These are phyloP conservation scores for Physocephala rufipes DNA, from an alignment of 2,888 invertebrate species.

Conservation along the genomic window DNA sequence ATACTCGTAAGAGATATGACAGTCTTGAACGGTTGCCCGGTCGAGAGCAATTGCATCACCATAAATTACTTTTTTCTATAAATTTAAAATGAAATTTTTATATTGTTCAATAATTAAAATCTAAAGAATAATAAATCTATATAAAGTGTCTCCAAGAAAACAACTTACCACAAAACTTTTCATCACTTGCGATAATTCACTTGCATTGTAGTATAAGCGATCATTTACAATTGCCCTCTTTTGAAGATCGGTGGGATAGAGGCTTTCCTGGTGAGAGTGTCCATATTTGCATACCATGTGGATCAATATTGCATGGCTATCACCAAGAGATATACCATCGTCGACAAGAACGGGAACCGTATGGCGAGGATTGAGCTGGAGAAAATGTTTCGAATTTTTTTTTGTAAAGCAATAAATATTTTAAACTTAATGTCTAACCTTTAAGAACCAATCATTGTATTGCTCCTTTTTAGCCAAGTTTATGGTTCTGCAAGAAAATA, in stretches of 20 bases:
- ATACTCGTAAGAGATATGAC: too few species aligned
- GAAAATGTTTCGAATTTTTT: slow-evolving; percentile 36
- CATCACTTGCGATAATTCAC: slow-evolving; percentile 63
- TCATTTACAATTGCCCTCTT: slow-evolving; percentile 67
- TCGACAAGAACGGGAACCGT: slow-evolving; percentile 68
- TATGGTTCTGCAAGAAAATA: slow-evolving; percentile 34
- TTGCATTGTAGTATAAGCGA: slow-evolving; percentile 67
- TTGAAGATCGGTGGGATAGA: slow-evolving; percentile 68
- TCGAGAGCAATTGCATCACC: slow-evolving; percentile 41
- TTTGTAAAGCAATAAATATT: not conserved
- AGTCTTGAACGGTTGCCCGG: too few species aligned
- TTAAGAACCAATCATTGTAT: slow-evolving; percentile 44
- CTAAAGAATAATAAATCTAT: not conserved
- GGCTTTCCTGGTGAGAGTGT: slow-evolving; percentile 60
- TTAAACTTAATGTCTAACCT: slow-evolving; percentile 34
- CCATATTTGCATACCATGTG: slow-evolving; percentile 68
- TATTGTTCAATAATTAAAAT: not conserved
- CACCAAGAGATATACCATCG: slow-evolving; percentile 66
- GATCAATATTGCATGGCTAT: slow-evolving; percentile 66
- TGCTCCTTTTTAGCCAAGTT: slow-evolving; percentile 40
- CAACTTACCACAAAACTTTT: slow-evolving; percentile 63
- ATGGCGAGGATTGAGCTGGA: slow-evolving; percentile 67
- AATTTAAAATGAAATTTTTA: not conserved
- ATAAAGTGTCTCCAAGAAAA: not conserved
- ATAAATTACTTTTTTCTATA: slow-evolving; percentile 45